Evolutionary conservation across 2,113 vertebrate genomes (phyloP).

Genomic region (Microtus richardsoni): DNA sequence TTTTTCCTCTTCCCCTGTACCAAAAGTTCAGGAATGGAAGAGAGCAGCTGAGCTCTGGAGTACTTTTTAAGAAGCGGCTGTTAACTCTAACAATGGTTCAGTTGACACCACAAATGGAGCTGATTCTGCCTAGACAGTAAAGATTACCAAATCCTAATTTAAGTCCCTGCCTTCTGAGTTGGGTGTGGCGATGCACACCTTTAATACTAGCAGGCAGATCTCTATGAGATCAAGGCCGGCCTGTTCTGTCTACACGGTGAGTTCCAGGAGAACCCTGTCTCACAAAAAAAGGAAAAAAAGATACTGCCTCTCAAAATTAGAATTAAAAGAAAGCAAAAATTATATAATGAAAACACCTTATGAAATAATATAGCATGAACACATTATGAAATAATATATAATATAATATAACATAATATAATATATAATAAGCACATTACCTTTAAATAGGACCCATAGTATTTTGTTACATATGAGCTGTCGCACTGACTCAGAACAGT

Average conservation of each 20-base stretch:
- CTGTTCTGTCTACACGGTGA: neutral
- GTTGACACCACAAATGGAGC: slow-evolving; percentile 43
- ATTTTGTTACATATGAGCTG: slow-evolving; percentile 96
- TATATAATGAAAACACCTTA: slow-evolving; percentile 62
- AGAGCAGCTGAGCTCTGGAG: neutral
- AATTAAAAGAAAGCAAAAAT: slow-evolving; percentile 50
- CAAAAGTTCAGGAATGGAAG: slow-evolving; percentile 50
- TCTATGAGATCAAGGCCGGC: neutral
- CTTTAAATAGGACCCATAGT: slow-evolving; percentile 97
- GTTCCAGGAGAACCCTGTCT: neutral
- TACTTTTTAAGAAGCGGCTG: slow-evolving; percentile 41
- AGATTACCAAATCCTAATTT: slow-evolving; percentile 67
- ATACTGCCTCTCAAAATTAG: slow-evolving; percentile 45
- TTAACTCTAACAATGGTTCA: slow-evolving; percentile 54
- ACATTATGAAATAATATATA: slow-evolving; percentile 59
- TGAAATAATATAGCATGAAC: no score
- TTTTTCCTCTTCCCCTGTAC: neutral
- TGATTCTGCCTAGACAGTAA: slow-evolving; percentile 45
- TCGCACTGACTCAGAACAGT: slow-evolving; percentile 97
- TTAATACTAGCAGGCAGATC: neutral
- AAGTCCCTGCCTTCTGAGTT: neutral
- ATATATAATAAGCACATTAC: slow-evolving; percentile 81
- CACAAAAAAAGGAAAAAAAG: neutral
- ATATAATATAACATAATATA: neutral
- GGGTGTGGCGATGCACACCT: neutral